These are phyloP conservation scores for Vimba vimba DNA, from an alignment of 2,113 vertebrate genomes.

Conservation along the genomic window DNA sequence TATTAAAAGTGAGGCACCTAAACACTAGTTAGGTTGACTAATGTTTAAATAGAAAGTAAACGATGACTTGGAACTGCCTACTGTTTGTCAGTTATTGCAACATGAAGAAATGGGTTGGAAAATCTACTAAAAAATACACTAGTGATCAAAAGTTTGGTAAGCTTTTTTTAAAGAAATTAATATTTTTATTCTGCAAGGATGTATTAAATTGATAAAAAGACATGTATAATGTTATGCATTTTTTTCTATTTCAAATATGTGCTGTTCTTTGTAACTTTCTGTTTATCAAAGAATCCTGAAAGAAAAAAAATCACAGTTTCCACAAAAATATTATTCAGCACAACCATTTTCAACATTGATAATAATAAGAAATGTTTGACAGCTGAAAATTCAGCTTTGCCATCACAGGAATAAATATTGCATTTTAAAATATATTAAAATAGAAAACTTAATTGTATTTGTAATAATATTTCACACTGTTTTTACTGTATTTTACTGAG, in stretches of 20 bases:
- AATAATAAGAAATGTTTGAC: neutral
- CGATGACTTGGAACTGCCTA: too few species aligned
- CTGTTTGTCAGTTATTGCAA: too few species aligned
- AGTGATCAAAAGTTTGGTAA: too few species aligned
- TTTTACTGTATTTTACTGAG: neutral
- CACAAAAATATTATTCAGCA: too few species aligned
- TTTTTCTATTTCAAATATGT: neutral
- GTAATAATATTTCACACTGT: neutral
- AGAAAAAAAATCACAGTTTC: too few species aligned
- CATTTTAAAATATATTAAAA: neutral
- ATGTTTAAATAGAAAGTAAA: neutral
- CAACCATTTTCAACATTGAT: neutral
- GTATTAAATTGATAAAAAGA: neutral
- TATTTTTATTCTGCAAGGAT: neutral
- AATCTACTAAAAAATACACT: too few species aligned
- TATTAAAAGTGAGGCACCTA: neutral
- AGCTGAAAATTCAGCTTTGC: neutral
- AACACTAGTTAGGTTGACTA: neutral
- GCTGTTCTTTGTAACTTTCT: neutral
- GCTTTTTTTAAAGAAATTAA: too few species aligned
- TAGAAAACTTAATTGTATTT: neutral
- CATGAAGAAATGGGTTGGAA: too few species aligned
- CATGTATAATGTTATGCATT: too few species aligned
- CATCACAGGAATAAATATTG: neutral
- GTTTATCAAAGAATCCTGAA: neutral